These are phyloP conservation scores for Euschistus heros DNA, from an alignment of 1,140 invertebrate genomes.

Conservation along the genomic window DNA sequence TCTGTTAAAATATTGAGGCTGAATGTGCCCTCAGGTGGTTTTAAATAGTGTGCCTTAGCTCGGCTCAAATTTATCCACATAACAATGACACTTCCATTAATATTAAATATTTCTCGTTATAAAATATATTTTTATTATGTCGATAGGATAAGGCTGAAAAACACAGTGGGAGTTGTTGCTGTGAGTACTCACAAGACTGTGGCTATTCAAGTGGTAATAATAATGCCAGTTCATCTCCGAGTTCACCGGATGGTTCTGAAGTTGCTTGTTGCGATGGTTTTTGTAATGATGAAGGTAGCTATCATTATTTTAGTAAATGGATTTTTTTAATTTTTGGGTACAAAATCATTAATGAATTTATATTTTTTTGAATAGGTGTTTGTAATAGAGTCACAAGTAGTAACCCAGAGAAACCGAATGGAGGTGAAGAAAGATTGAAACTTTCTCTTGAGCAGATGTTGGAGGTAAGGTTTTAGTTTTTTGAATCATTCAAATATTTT, in stretches of 20 bases:
- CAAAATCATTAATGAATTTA: neutral
- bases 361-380: slow-evolving; percentile 30
- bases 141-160: slow-evolving; percentile 19
- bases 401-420: neutral
- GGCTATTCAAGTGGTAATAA: slow-evolving; percentile 46
- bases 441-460: slow-evolving; percentile 58
- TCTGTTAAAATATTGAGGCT: too few relatives aligned
- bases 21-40: too few relatives aligned
- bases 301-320: slow-evolving; percentile 36
- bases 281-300: slow-evolving; percentile 56
- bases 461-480: slow-evolving; percentile 41
- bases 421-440: slow-evolving; percentile 7
- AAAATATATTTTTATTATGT: too few relatives aligned
- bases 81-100: too few relatives aligned
- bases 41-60: too few relatives aligned
- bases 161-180: slow-evolving; percentile 40
- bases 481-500: too few relatives aligned
- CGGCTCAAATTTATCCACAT: too few relatives aligned
- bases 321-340: neutral
- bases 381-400: slow-evolving; percentile 27
- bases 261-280: slow-evolving; percentile 72
- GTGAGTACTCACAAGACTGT: slow-evolving; percentile 66
- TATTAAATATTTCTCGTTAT: too few relatives aligned
- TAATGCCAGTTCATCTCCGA: slow-evolving; percentile 46
- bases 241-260: slow-evolving; percentile 72